Evolutionary conservation across 2,888 invertebrate species (phyloP).

Genomic region (Amphipoea lucens): DNA sequence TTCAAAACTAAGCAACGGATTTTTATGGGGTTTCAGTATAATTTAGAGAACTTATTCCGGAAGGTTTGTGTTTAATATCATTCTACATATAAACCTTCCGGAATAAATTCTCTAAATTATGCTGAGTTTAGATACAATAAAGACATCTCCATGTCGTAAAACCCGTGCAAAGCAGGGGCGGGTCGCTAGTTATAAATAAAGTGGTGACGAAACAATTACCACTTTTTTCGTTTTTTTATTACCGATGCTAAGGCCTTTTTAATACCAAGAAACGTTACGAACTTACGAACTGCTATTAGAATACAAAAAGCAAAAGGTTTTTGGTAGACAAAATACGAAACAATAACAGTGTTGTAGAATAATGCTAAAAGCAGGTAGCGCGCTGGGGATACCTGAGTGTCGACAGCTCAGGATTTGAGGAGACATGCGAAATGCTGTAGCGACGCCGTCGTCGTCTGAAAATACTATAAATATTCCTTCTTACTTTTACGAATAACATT

Average conservation of each 20-base stretch:
- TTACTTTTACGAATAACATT: conserved; percentile 49
- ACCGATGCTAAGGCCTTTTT: not conserved
- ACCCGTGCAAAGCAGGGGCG: not conserved
- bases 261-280: conserved; percentile 11
- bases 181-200: not conserved
- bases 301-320: conserved; percentile 38
- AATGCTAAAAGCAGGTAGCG: conserved; percentile 61
- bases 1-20: not conserved
- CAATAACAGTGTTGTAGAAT: conserved; percentile 54
- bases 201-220: not conserved
- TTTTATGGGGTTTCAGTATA: not conserved
- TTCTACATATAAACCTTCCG: not conserved
- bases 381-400: conserved; percentile 58
- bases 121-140: not conserved
- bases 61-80: too few species aligned
- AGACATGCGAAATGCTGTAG: conserved; percentile 50
- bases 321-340: conserved; percentile 50
- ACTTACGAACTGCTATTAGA: conserved; percentile 24
- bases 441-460: conserved; percentile 55
- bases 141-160: not conserved
- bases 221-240: not conserved
- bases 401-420: conserved; percentile 59
- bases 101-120: not conserved
- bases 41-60: not conserved
- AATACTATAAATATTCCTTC: conserved; percentile 52